These are phyloP conservation scores for Diadumene lineata DNA, from an alignment of 92 coral and sea anemone genomes.

Conservation along the genomic window DNA sequence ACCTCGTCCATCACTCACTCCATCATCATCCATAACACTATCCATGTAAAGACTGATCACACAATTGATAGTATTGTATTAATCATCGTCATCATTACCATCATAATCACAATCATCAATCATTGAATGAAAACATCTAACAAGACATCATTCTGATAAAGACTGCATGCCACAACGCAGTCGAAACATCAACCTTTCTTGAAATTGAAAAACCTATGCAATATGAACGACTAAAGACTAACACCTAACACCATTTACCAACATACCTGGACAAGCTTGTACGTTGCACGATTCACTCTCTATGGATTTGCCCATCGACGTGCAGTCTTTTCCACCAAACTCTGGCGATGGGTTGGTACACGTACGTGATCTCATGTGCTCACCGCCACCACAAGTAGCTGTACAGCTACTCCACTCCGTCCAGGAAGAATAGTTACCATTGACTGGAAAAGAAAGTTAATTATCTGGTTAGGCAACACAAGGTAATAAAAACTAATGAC, in stretches of 20 bases:
- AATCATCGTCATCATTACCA: too few species aligned
- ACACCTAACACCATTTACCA: neutral
- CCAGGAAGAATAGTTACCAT: constrained; percentile 90
- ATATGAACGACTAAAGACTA: neutral
- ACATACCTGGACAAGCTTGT: constrained; percentile 90
- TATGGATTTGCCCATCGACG: constrained; percentile 68
- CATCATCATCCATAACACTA: too few species aligned
- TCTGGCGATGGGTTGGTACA: constrained; percentile 85
- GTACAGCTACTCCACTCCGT: constrained; percentile 88
- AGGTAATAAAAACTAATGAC: too few species aligned
- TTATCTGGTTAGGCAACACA: too few species aligned
- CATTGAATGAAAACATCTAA: too few species aligned
- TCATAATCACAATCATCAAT: too few species aligned
- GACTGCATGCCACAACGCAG: too few species aligned
- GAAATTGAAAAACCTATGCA: neutral
- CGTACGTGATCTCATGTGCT: constrained; percentile 72
- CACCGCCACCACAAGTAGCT: constrained; percentile 93
- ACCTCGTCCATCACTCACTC: too few species aligned
- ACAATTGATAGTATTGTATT: too few species aligned
- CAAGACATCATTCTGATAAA: too few species aligned
- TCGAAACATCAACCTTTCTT: too few species aligned
- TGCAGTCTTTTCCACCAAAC: constrained; percentile 91
- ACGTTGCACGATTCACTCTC: constrained; percentile 68
- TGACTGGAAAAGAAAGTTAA: constrained; percentile 54
- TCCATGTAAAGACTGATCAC: too few species aligned